Evolutionary conservation across 1,140 invertebrate genomes (phyloP).

Genomic region (Ceratosolen fusciceps): DNA sequence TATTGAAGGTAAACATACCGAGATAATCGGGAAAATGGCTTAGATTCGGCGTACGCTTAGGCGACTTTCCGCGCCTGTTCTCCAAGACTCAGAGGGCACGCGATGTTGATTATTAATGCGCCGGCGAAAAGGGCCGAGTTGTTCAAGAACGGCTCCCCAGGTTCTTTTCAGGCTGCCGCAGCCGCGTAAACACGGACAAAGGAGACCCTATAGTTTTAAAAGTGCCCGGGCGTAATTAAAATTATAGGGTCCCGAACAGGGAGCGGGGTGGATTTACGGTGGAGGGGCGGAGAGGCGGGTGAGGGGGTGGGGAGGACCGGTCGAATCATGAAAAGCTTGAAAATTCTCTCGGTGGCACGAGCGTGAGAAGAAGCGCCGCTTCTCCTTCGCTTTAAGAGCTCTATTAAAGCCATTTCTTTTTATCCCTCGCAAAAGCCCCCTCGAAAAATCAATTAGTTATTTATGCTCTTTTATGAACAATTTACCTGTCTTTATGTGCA

Average conservation of each 20-base stretch:
- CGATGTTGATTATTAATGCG: constrained; percentile 46
- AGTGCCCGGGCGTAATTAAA: constrained; percentile 51
- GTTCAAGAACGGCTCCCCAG: constrained; percentile 14
- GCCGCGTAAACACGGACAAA: not conserved
- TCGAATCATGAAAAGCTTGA: constrained; percentile 41
- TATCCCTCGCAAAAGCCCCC: constrained; percentile 31
- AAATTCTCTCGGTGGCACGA: constrained; percentile 48
- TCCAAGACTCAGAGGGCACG: constrained; percentile 28
- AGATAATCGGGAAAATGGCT: constrained; percentile 50
- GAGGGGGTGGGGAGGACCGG: not conserved
- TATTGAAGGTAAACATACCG: constrained; percentile 47
- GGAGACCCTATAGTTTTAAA: constrained; percentile 45
- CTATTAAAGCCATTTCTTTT: constrained; percentile 42
- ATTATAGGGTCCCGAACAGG: constrained; percentile 46
- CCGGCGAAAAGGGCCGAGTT: not conserved
- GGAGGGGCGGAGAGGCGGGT: too few species aligned
- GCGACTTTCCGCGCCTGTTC: not conserved
- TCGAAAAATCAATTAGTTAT: constrained; percentile 46
- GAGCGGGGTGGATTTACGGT: too few species aligned
- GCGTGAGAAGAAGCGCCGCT: not conserved
- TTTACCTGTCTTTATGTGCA: not conserved
- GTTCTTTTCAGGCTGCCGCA: not conserved
- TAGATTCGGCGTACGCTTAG: constrained; percentile 29
- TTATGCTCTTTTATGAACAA: constrained; percentile 30
- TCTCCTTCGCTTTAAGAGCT: constrained; percentile 32